Evolutionary conservation across 1,140 invertebrate genomes (phyloP).

Genomic region (Temnothorax curvispinosus): DNA sequence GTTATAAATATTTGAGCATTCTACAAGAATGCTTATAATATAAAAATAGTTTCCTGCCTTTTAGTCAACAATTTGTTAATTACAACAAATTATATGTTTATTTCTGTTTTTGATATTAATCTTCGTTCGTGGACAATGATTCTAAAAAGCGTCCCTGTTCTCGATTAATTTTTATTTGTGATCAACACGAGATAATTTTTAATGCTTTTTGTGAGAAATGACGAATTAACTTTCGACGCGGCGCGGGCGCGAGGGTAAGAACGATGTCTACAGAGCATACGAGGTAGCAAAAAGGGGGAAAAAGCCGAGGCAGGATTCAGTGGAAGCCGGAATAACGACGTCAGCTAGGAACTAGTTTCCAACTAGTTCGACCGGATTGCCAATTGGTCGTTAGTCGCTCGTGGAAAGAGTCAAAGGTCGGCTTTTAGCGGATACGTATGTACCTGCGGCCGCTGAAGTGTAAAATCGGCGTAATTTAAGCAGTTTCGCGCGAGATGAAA

Average conservation of each 20-base stretch:
- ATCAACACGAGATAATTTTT: background rate
- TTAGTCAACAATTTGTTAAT: background rate
- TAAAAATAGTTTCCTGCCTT: background rate
- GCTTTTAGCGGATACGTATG: slow-evolving; percentile 15
- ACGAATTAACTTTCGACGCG: slow-evolving; percentile 22
- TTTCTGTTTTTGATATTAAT: background rate
- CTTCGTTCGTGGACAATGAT: background rate
- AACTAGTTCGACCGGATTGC: slow-evolving; percentile 65
- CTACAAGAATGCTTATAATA: background rate
- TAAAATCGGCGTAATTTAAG: slow-evolving; percentile 66
- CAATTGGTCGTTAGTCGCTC: slow-evolving; percentile 58
- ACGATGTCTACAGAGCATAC: background rate
- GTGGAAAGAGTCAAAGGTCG: slow-evolving; percentile 61
- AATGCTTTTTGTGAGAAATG: background rate
- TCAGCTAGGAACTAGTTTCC: slow-evolving; percentile 67
- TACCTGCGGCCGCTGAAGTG: slow-evolving; percentile 52
- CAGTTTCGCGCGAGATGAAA: slow-evolving; percentile 58
- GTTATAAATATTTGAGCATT: background rate
- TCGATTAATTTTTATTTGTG: background rate
- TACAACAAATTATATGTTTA: background rate
- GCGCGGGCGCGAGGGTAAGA: background rate
- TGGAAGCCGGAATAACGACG: slow-evolving; percentile 64
- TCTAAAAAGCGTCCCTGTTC: background rate
- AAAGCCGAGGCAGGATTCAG: slow-evolving; percentile 42
- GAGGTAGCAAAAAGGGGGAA: slow-evolving; percentile 27